A percentile compares a stretch with the other conserved stretches of the same genome.
Evolutionary conservation across 1,140 invertebrate species (phyloP).

Genomic region (Drosophila yakuba): DNA sequence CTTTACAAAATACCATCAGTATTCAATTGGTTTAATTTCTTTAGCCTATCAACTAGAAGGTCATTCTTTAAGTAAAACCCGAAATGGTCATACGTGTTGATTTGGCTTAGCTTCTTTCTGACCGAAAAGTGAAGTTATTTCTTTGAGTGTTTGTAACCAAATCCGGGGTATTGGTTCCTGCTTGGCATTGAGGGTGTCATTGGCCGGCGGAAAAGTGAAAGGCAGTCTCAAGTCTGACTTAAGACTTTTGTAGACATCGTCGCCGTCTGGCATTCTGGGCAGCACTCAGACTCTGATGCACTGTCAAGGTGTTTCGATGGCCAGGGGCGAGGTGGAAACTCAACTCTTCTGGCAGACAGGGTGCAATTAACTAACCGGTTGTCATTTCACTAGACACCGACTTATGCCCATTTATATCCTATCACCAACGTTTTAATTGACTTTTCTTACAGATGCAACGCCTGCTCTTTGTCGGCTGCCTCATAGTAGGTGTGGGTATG

Average conservation of each 20-base stretch:
- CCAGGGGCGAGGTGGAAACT: constrained; percentile 16
- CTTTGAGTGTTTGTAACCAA: constrained; percentile 16
- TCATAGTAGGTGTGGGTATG: constrained; percentile 53
- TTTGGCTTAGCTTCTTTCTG: too few relatives aligned
- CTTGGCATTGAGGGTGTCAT: constrained; percentile 80
- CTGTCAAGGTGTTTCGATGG: constrained; percentile 65
- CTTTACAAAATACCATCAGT: not conserved
- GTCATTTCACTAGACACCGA: constrained; percentile 19
- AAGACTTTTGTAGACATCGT: constrained; percentile 57
- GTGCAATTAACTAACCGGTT: constrained; percentile 67
- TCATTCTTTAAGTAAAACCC: too few relatives aligned
- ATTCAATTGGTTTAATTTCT: not conserved
- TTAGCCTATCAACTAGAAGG: not conserved
- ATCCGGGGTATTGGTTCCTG: constrained; percentile 61
- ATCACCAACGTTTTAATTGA: not conserved
- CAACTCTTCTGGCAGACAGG: constrained; percentile 19
- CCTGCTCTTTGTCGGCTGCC: constrained; percentile 60
- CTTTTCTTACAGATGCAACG: constrained; percentile 52
- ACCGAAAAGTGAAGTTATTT: not conserved
- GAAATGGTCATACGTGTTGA: too few relatives aligned
- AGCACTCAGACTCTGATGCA: constrained; percentile 32
- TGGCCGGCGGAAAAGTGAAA: constrained; percentile 77
- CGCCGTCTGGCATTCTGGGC: constrained; percentile 59
- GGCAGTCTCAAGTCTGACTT: constrained; percentile 47
- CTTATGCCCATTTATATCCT: not conserved